Percentiles rank a stretch among this genome's conserved stretches.
These are phyloP conservation scores for Machimus rusticus DNA, from an alignment of 2,888 invertebrate genomes.

Conservation along the genomic window DNA sequence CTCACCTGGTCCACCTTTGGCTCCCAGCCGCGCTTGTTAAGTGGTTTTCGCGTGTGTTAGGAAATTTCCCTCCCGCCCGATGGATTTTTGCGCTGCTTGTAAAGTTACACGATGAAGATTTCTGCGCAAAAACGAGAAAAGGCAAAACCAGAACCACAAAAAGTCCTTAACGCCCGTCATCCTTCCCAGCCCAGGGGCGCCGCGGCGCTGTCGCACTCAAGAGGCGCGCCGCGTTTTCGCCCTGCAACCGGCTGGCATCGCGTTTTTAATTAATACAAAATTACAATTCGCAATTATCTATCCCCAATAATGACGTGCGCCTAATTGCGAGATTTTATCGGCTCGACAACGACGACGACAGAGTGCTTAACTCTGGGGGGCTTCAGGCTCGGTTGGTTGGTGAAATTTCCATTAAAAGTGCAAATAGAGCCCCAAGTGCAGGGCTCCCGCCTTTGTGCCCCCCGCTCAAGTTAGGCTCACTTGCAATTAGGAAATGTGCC, in stretches of 20 bases:
- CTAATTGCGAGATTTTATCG: slow-evolving; percentile 30
- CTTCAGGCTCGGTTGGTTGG: not conserved
- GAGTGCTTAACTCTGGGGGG: not conserved
- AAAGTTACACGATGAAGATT: not conserved
- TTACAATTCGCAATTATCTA: slow-evolving; percentile 30
- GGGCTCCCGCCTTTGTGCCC: not conserved
- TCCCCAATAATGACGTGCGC: slow-evolving; percentile 20
- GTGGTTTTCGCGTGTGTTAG: not conserved
- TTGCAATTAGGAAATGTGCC: slow-evolving; percentile 19
- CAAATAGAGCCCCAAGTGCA: slow-evolving; percentile 12
- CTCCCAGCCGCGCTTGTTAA: not conserved
- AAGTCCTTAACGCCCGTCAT: not conserved
- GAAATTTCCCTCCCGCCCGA: not conserved
- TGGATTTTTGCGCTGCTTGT: not conserved
- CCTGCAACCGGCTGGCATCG: not conserved
- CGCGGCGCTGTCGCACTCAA: not conserved
- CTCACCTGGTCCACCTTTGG: not conserved
- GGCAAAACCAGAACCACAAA: not conserved
- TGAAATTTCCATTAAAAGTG: slow-evolving; percentile 31
- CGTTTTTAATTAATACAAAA: slow-evolving; percentile 27
- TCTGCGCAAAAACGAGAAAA: not conserved
- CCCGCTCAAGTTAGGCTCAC: not conserved
- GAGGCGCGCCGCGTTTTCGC: not conserved
- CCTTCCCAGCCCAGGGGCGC: not conserved
- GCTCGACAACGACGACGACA: not conserved